Percentiles rank a stretch among this genome's conserved stretches.
Conservation (phyloP, 2,113 vertebrate species). For the Okapia johnstoni region DNA sequence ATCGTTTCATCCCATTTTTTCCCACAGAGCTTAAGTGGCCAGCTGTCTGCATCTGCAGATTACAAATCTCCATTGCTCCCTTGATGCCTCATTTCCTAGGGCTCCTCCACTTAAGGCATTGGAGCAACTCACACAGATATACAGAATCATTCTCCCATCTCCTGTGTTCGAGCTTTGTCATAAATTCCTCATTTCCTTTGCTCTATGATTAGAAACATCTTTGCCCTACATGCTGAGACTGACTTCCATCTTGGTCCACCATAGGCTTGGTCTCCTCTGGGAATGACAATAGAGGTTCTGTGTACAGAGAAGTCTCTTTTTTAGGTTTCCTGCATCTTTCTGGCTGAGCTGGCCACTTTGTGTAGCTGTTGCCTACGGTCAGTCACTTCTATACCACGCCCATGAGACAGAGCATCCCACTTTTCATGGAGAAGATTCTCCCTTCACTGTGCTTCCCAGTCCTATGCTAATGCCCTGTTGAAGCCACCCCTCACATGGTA, state of each 20-base stretch:
- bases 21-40: not conserved
- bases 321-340: not conserved
- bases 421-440: not conserved
- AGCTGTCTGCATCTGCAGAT: not conserved
- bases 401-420: not conserved
- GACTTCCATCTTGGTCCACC: not conserved
- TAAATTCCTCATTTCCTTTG: not conserved
- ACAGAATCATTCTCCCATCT: not conserved
- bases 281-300: not conserved
- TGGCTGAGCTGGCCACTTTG: not conserved
- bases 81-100: not conserved
- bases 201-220: not conserved
- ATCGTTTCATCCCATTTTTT: not conserved
- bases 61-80: conserved; percentile 36
- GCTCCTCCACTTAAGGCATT: not conserved
- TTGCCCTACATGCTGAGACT: not conserved
- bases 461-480: not conserved
- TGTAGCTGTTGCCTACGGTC: not conserved
- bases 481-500: not conserved
- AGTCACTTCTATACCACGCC: not conserved
- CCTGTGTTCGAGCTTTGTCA: not conserved
- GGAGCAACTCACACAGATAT: not conserved
- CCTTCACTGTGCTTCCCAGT: not conserved
- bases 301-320: not conserved
- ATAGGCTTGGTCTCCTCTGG: not conserved